Evolutionary conservation across 1,140 invertebrate species (phyloP), one percentile per base, ranked within the genome.

Genomic region (Penaeus japonicus): DNA sequence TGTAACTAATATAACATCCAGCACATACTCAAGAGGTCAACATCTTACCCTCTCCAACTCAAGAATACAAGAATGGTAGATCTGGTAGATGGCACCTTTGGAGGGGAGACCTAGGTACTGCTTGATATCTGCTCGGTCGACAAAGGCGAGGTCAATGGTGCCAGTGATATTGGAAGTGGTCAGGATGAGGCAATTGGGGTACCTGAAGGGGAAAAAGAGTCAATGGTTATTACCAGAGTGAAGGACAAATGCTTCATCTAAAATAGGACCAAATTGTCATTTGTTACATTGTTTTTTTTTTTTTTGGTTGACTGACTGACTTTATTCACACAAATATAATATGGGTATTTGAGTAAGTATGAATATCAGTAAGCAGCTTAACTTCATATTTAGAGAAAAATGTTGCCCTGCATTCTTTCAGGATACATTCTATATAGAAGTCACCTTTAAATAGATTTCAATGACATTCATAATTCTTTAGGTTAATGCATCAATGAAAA

Each of bases 81-180:
- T 98, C 91, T 95, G 94, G 91, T 96, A 96, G 83, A 98, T 96
- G 10, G 97, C 97, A 55, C 93, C 91, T 59, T 93, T 92, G n/a
- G 95, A 95, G 1, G 98, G 98, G 73, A 95, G 94, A 2, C 97
- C 97, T 88, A 99, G 96, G 91, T 95, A 97, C 91, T 97, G 95
- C 92, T 97, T 98, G 83, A 99, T 96, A 93, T 99, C 99, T 30
- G 98, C 97, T 89, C 99, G 94, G 93, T 99, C 98, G 15, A 99
- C 94, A 93, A 99, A 99, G 0, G 99, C 99, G 55, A 96, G 92
- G 93, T 99, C 99, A 90, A 99, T 97, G 27, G 97, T 95, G 81
- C 95, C 95, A 0, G 97, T 97, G 89, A 99, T 94, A 93, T 99
- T 99, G 10, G 98, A 99, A 4, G 98, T 99, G 1, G 98, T 97